Evolutionary conservation across 2,797 vertebrate species (phyloP).

Genomic region (Phaenicophaeus curvirostris): DNA sequence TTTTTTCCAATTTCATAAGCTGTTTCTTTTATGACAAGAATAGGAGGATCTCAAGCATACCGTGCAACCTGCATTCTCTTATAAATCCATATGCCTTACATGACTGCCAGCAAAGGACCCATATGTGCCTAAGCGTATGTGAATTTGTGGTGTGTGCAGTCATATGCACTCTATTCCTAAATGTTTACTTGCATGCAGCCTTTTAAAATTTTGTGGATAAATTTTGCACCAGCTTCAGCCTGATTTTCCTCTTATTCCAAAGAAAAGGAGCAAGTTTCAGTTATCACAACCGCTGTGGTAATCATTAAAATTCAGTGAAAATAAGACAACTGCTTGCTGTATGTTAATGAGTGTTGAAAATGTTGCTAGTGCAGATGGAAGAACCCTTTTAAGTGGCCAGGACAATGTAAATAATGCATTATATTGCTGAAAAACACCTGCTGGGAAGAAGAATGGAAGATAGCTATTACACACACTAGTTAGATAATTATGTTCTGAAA

Average conservation of each 20-base stretch:
- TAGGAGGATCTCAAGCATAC: not conserved
- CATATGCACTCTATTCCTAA: not conserved
- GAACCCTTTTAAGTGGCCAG: slow-evolving; percentile 18
- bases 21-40: not conserved
- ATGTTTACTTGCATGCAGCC: not conserved
- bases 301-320: not conserved
- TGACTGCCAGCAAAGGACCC: not conserved
- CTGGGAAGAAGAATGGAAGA: not conserved
- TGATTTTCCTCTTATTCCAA: not conserved
- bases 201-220: not conserved
- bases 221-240: not conserved
- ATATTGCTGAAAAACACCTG: slow-evolving; percentile 30
- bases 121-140: fast-evolving
- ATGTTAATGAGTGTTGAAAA: not conserved
- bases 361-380: slow-evolving; percentile 33
- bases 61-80: not conserved
- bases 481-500: not conserved
- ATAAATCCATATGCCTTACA: not conserved
- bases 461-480: not conserved
- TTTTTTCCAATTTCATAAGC: not conserved
- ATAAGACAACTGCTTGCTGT: not conserved
- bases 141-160: not conserved
- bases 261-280: not conserved
- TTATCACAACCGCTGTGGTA: not conserved
- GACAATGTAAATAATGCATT: slow-evolving; percentile 46